Conservation (phyloP, 1,140 invertebrate genomes). For the Cydia splendana region DNA sequence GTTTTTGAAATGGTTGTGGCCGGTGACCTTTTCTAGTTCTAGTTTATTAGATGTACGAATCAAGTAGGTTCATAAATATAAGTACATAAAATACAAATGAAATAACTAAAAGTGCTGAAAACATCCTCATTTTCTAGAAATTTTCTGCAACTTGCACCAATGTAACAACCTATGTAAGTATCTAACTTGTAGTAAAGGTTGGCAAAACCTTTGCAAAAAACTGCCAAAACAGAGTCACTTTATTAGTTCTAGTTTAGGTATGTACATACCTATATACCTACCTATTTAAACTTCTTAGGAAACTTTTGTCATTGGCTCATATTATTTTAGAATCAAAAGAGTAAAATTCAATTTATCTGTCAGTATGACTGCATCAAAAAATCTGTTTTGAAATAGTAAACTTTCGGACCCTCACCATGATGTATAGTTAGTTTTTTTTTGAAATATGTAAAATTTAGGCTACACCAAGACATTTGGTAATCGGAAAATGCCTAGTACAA, state of each 20-base stretch:
- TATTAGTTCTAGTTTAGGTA: no score
- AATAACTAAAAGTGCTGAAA: no score
- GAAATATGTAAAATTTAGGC: not conserved
- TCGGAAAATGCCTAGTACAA: not conserved
- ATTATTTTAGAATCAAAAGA: not conserved
- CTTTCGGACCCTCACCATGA: not conserved
- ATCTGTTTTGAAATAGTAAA: not conserved
- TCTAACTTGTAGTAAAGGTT: no score
- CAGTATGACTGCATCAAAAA: not conserved
- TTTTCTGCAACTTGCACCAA: no score
- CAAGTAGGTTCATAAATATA: not conserved
- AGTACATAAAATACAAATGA: no score
- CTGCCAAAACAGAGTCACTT: no score
- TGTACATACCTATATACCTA: no score
- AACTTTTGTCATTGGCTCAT: not conserved
- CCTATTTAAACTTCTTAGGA: not conserved
- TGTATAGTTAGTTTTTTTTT: not conserved
- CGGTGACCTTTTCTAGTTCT: constrained; percentile 26
- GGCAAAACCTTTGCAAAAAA: no score
- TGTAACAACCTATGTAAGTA: no score
- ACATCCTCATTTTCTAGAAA: no score
- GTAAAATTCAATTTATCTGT: not conserved
- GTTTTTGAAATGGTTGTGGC: constrained; percentile 28
- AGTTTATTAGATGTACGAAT: not conserved
- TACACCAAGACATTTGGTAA: not conserved